A percentile compares a stretch with the other conserved stretches of the same genome.
These are phyloP conservation scores for Maconellicoccus hirsutus DNA, from an alignment of 1,140 invertebrate species.

Conservation along the genomic window DNA sequence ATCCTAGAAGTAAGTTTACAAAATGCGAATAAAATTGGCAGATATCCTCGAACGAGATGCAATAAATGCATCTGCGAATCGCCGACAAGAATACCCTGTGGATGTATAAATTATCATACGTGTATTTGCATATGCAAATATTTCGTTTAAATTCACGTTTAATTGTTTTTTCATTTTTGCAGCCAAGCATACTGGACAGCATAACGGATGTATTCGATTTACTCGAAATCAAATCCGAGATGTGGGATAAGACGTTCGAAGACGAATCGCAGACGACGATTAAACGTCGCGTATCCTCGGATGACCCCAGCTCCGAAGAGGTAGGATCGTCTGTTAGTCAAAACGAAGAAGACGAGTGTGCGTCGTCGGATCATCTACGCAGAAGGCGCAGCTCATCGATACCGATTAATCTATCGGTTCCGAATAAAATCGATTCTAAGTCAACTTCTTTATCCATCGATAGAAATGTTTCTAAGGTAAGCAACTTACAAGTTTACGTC, in stretches of 20 bases:
- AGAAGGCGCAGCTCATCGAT: conserved; percentile 5
- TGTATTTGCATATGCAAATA: no score
- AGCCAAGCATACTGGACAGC: neutral
- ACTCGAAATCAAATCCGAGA: neutral
- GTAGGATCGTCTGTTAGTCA: conserved; percentile 10
- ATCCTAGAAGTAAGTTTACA: no score
- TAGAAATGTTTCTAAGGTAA: conserved; percentile 13
- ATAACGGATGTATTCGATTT: neutral
- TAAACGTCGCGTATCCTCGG: neutral
- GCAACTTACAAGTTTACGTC: no score
- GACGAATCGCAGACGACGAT: neutral
- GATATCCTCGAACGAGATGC: no score
- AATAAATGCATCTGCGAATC: no score
- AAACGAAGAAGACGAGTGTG: neutral
- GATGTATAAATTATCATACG: no score
- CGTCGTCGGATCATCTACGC: neutral
- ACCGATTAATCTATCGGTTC: conserved; percentile 7
- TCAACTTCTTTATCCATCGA: conserved; percentile 1
- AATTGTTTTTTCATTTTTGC: conserved; percentile 4
- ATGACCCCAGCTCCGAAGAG: neutral
- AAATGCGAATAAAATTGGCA: no score
- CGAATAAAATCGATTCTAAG: conserved; percentile 18
- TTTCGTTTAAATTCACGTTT: no score
- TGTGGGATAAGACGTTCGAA: neutral
- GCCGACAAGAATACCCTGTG: no score